These are phyloP conservation scores for Mormyrops attenuatus DNA, from an alignment of 2,797 vertebrate species.

Conservation along the genomic window DNA sequence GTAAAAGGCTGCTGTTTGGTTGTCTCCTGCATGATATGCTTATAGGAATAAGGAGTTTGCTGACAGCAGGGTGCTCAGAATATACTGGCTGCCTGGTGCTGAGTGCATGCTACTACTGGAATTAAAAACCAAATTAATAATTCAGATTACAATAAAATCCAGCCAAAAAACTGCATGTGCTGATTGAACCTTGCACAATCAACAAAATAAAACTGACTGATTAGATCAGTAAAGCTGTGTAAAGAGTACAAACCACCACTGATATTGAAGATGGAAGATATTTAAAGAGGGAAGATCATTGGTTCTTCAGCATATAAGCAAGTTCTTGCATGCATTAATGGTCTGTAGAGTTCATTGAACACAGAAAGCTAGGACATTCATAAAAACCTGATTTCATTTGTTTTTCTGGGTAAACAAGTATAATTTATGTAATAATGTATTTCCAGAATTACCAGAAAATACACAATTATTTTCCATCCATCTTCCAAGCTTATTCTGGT, in stretches of 20 bases:
- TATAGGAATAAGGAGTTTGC: not conserved
- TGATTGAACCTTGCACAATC: not conserved
- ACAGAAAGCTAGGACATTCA: not conserved
- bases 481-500: not conserved
- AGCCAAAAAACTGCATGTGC: not conserved
- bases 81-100: not conserved
- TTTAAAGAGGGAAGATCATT: not conserved
- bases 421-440: not conserved
- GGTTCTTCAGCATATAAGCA: not conserved
- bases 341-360: not conserved
- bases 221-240: not conserved
- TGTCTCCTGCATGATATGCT: not conserved
- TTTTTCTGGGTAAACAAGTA: not conserved
- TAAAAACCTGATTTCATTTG: not conserved
- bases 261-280: not conserved
- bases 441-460: not conserved
- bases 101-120: not conserved
- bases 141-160: not conserved
- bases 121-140: not conserved
- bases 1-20: not conserved
- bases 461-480: not conserved
- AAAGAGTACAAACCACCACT: not conserved
- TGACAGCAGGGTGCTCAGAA: not conserved
- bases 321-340: not conserved
- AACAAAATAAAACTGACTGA: not conserved